phyloP scores from a whole-genome alignment of 1,140 invertebrate genomes.

The Drosophila pandora region DNA sequence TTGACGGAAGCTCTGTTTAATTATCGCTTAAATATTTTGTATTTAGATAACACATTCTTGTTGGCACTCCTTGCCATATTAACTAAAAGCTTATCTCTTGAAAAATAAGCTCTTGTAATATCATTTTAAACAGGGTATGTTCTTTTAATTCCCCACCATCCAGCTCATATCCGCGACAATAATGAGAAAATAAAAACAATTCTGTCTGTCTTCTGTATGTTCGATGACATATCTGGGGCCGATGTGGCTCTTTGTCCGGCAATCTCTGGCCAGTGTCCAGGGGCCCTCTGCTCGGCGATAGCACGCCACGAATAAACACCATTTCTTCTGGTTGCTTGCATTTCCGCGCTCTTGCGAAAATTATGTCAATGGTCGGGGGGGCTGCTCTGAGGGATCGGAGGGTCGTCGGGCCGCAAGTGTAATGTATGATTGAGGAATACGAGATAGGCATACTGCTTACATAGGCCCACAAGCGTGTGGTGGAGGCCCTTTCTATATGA shows the following conservation, averaged over 20 bases:
- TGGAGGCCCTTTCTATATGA: constrained; percentile 36
- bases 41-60: not conserved
- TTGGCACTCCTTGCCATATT: not conserved
- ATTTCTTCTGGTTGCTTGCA: constrained; percentile 43
- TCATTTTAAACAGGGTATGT: not conserved
- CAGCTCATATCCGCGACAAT: constrained; percentile 18
- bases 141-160: not conserved
- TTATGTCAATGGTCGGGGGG: constrained; percentile 40
- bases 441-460: constrained; percentile 38
- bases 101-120: not conserved
- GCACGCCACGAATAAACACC: constrained; percentile 35
- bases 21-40: constrained; percentile 1
- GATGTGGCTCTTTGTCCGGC: constrained; percentile 25
- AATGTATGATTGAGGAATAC: constrained; percentile 28
- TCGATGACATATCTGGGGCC: constrained; percentile 33
- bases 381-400: not conserved
- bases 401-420: constrained; percentile 28
- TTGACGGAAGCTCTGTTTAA: constrained; percentile 4
- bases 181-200: constrained; percentile 45
- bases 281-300: constrained; percentile 30
- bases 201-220: constrained; percentile 7
- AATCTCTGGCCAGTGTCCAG: constrained; percentile 25
- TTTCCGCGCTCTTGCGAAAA: constrained; percentile 59
- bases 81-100: not conserved
- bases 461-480: not conserved